phyloP scores from a whole-genome alignment of 2,113 vertebrate genomes.

The Quiscalus mexicanus region DNA sequence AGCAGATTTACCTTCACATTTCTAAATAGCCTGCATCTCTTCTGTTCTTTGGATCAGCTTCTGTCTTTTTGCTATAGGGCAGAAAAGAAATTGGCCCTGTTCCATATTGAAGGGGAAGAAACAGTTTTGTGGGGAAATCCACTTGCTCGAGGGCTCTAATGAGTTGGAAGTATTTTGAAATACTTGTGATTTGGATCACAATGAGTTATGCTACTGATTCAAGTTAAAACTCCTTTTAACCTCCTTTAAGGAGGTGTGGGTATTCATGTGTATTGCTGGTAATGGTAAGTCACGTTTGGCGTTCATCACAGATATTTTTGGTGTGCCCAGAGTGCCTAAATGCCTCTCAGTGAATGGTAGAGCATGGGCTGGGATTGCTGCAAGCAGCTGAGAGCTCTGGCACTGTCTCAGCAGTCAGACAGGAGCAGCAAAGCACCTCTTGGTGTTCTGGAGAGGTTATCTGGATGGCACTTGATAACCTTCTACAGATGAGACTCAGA shows the following conservation, averaged over 20 bases:
- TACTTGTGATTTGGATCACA: constrained; percentile 17
- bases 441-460: background rate
- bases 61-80: background rate
- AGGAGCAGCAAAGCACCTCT: background rate
- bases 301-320: background rate
- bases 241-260: background rate
- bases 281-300: background rate
- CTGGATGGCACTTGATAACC: constrained; percentile 1
- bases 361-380: background rate
- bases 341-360: background rate
- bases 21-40: background rate
- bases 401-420: background rate
- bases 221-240: background rate
- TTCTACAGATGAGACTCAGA: background rate
- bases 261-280: background rate
- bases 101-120: constrained; percentile 23
- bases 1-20: background rate
- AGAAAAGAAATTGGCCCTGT: background rate
- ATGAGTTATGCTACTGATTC: background rate
- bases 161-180: constrained; percentile 1
- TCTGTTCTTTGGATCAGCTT: background rate
- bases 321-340: background rate
- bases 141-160: constrained; percentile 1
- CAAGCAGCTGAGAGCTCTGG: background rate
- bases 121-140: constrained; percentile 40